These are phyloP conservation scores for Galeopsomyia nigrocyanea DNA, from an alignment of 2,888 invertebrate genomes.

Conservation along the genomic window DNA sequence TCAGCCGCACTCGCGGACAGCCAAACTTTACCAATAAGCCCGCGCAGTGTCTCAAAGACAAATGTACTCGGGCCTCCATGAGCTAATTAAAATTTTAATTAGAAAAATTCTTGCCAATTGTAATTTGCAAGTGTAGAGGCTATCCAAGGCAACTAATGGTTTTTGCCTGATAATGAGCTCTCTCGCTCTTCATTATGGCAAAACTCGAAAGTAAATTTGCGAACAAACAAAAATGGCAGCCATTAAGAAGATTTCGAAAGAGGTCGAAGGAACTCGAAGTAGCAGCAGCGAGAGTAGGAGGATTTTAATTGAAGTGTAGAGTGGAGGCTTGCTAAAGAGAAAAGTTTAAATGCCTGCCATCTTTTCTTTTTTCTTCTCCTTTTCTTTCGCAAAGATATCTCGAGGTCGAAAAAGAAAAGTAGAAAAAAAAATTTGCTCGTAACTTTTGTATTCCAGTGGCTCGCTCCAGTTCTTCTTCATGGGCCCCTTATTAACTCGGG, in stretches of 20 bases:
- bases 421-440: slow-evolving; percentile 1
- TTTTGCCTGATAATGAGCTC: not conserved
- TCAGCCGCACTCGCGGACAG: too few species aligned
- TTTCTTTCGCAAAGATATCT: not conserved
- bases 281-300: not conserved
- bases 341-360: too few species aligned
- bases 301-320: too few species aligned
- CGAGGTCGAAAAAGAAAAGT: too few species aligned
- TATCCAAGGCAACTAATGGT: not conserved
- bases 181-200: not conserved
- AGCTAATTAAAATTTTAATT: not conserved
- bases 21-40: too few species aligned
- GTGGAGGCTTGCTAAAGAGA: too few species aligned
- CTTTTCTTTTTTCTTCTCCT: not conserved
- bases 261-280: too few species aligned
- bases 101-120: not conserved
- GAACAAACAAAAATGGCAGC: too few species aligned
- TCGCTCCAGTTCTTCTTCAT: slow-evolving; percentile 1
- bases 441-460: slow-evolving; percentile 27
- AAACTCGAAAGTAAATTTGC: too few species aligned
- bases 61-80: not conserved
- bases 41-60: too few species aligned
- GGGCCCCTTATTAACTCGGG: slow-evolving; percentile 15
- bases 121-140: not conserved
- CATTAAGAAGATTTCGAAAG: too few species aligned